phyloP scores from a whole-genome alignment of 2,113 vertebrate species.

The Cryptomyrus ogoouensis region DNA sequence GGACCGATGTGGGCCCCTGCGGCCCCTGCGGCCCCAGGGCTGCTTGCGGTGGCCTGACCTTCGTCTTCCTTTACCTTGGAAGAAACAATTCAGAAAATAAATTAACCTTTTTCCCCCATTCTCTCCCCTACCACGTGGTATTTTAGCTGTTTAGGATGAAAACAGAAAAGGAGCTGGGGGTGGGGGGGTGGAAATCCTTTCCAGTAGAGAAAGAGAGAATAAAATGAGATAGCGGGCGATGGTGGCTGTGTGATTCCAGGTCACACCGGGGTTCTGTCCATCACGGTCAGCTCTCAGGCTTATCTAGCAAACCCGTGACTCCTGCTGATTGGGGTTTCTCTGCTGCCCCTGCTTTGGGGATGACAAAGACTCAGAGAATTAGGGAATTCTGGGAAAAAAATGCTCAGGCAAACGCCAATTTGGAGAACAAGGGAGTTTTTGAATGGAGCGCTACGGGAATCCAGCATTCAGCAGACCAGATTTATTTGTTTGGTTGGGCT shows the following conservation, averaged over 20 bases:
- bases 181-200: background rate
- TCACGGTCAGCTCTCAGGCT: background rate
- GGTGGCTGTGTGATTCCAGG: background rate
- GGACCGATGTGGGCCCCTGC: background rate
- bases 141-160: constrained; percentile 7
- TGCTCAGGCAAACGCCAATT: background rate
- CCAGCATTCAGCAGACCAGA: background rate
- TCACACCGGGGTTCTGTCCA: background rate
- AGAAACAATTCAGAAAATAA: constrained; percentile 12
- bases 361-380: background rate
- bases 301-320: background rate
- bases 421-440: background rate
- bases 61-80: constrained; percentile 16
- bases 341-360: background rate
- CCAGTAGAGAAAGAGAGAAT: background rate
- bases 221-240: background rate
- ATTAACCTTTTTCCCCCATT: constrained; percentile 8
- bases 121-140: background rate
- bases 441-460: background rate
- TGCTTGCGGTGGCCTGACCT: background rate
- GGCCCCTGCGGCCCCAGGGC: background rate
- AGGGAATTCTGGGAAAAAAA: constrained; percentile 17
- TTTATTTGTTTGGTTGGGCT: constrained; percentile 6
- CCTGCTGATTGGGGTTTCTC: background rate
- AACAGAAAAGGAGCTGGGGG: background rate